Base-by-base conservation (phyloP, 1,140 invertebrate genomes). In the Cotesia chilonis region DNA sequence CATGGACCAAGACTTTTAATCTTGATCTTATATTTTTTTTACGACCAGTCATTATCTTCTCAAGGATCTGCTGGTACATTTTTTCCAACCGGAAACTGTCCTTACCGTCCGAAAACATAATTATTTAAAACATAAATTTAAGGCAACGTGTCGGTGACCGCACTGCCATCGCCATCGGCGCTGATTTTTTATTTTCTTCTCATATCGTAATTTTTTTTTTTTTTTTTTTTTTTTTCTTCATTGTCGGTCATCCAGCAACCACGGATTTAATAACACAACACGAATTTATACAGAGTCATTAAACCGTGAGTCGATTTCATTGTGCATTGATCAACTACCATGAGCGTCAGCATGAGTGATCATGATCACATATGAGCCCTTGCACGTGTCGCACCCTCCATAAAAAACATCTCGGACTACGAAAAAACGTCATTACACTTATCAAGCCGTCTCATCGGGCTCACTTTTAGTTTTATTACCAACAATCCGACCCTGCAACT, bases 281-380 rank as follows among this genome's bases (percentile, higher is more conserved):
- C 36, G 37, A 47, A n/a, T 71, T 60, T 47, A 47, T 47, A 10
- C 41, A 47, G 51, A 47, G 51, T 41, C 6, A 68, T 28, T 68
- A 55, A 54, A 68, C 51, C 51, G 47, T 68, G 36, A 68, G 66
- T 68, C 37, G 5, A 63, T 70, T 70, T 10, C 5, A 47, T 47
- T 47, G 41, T 47, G 10, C 10, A 60, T 37, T 70, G 61, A 74
- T 74, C 61, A 54, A 51, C 61, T 51, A 69, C 47, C 68, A n/a
- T 28, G 28, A 28, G 28, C 28, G 2, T 28, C 55, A 70, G 72
- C 72, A 55, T 74, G 61, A 74, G 65, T 74, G 72, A 70, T 74
- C 28, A 28, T 28, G 28, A 28, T 28, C 28, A 28, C 28, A 28
- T 28, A 70, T 65, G 72, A 70, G 59, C 61, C 10, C 47, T 28